These are phyloP conservation scores for Propithecus perrieri DNA, from an alignment of 2,797 vertebrate species.

Conservation along the genomic window DNA sequence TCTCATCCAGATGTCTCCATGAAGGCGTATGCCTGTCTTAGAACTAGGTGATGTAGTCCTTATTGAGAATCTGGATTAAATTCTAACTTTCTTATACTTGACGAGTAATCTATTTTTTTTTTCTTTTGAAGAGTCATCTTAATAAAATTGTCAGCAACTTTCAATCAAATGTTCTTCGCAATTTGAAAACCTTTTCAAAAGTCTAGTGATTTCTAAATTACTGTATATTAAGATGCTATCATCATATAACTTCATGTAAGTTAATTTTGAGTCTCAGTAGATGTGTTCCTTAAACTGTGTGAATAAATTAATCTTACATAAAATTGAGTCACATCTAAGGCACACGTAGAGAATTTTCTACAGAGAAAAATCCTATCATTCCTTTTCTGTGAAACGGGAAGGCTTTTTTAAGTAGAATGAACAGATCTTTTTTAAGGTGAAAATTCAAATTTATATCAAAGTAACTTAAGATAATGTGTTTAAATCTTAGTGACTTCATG, in stretches of 20 bases:
- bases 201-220: constrained; percentile 60
- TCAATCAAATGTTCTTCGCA: constrained; percentile 44
- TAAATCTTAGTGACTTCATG: not conserved
- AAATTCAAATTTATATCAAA: constrained; percentile 18
- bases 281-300: constrained; percentile 42
- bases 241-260: not conserved
- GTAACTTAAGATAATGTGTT: not conserved
- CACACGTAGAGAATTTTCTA: not conserved
- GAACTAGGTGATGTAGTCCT: not conserved
- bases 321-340: constrained; percentile 40
- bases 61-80: not conserved
- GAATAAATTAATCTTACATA: constrained; percentile 37
- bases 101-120: not conserved
- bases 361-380: constrained; percentile 33
- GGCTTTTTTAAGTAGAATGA: not conserved
- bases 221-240: constrained; percentile 5
- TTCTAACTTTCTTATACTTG: not conserved
- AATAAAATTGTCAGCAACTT: constrained; percentile 49
- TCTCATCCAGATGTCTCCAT: constrained; percentile 43
- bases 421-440: not conserved
- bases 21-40: not conserved
- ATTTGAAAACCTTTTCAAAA: constrained; percentile 64
- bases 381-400: not conserved
- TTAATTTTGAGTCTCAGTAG: constrained; percentile 48
- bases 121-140: not conserved